A percentile compares a stretch with the other conserved stretches of the same genome.
Evolutionary conservation across 2,888 invertebrate genomes (phyloP).

Genomic region (Eucera pruinosa): DNA sequence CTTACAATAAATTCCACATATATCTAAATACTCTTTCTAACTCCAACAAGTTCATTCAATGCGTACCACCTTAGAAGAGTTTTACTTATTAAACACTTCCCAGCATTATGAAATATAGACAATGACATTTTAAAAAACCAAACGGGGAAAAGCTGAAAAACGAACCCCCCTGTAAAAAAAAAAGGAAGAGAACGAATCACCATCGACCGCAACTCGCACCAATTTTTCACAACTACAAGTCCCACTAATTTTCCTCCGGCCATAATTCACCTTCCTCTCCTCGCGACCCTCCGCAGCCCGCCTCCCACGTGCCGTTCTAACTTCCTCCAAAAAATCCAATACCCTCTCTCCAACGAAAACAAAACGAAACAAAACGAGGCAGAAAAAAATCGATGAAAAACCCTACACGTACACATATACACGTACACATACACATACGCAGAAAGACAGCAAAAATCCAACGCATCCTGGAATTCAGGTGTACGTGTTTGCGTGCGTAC

Average conservation of each 20-base stretch:
- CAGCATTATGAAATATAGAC: slow-evolving; percentile 8
- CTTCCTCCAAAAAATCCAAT: slow-evolving; percentile 43
- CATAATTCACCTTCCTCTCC: slow-evolving; percentile 40
- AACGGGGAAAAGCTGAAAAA: neutral
- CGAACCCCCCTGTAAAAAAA: neutral
- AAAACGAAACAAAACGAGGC: slow-evolving; percentile 18
- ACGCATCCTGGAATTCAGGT: slow-evolving; percentile 18
- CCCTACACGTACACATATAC: neutral
- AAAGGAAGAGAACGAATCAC: neutral
- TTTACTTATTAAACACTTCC: neutral
- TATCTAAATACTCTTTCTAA: neutral
- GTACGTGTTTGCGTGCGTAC: neutral
- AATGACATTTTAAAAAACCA: neutral
- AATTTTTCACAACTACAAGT: slow-evolving; percentile 43
- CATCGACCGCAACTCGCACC: slow-evolving; percentile 32
- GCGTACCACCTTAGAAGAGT: neutral
- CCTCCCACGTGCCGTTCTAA: slow-evolving; percentile 13
- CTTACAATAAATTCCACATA: too few species aligned
- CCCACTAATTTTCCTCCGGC: slow-evolving; percentile 43
- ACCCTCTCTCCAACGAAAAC: slow-evolving; percentile 16
- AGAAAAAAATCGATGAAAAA: neutral
- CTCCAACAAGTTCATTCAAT: neutral
- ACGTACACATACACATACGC: too few species aligned
- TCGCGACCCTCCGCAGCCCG: slow-evolving; percentile 15
- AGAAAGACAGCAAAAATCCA: slow-evolving; percentile 27